Evolutionary conservation across 2,113 vertebrate species (phyloP), one percentile per base, ranked within the genome.

Genomic region (Daphoenositta chrysoptera): DNA sequence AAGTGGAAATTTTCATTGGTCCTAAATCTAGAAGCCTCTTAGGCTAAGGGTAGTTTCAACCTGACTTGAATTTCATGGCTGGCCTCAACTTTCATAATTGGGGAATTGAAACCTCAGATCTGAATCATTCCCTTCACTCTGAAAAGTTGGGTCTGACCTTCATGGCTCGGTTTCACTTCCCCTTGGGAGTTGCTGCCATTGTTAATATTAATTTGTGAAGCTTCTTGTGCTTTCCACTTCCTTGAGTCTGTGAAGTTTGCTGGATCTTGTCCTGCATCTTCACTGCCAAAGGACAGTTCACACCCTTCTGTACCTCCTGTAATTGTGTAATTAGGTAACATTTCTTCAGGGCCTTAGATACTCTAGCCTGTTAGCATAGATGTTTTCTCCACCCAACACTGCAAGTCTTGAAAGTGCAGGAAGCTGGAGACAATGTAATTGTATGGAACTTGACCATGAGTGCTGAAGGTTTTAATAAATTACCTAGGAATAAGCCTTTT

Each of bases 181-280:
- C 94, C 77, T 65, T 94, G 77, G 90, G 93, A 96, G 57, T 20
- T 89, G 61, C 72, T 90, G 44, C 92, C 20, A 44, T 90, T 20
- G 13, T 95, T 94, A 95, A 90, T 92, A 94, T 94, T 95, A 90
- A 96, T 94, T 93, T 89, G 69, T 83, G 80, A 87, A 92, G 65
- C 79, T 93, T 77, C 92, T 96, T 92, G 47, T 78, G 75, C 88
- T 96, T 96, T 94, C 88, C 60, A 90, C 76, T 96, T 97, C 93
- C 96, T 97, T 78, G 94, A 95, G 88, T 95, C 83, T 95, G 26
- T 92, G 77, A 90, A 90, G 94, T 95, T 93, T 94, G 64, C 94
- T 96, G 96, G 94, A 96, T 97, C 95, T 94, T 84, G 83, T 93
- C 90, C 88, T 97, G 65, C 69, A 90, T 90, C 92, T 96, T 93